Base-by-base conservation (phyloP, 30 jellyfish, hydroid and myxozoan genomes). In the Aurelia sp. region DNA sequence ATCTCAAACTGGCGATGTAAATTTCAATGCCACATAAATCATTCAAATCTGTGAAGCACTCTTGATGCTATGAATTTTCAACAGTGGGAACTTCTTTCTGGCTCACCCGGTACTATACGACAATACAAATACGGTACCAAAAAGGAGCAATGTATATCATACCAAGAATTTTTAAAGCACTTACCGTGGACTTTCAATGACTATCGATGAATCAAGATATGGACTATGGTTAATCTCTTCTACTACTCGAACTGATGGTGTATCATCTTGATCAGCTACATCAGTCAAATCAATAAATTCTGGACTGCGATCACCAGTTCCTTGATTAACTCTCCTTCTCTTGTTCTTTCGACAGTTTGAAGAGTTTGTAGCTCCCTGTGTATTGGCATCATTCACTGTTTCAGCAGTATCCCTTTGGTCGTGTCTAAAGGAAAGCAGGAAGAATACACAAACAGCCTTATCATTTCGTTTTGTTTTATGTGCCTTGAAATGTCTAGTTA, bases 281-380 rank as follows among this genome's bases (percentile, higher is more conserved):
- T 64, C 98, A 41, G 98, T 91, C 67, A 91, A 81, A 72, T 91
- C 98, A 62, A 91, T 91, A 35, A 91, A 81, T 62, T 87, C 94
- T 4, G 93, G 93, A 38, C 81, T 75, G 30, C 67, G 91, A 12
- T 55, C 21, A 48, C 41, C 80, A 50, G 50, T 80, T 51, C 22
- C 48, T 35, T 60, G 93, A 19, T 72, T 61, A 8, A 63, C 41
- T 73, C 88, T 59, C 68, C 88, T 72, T 55, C 93, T 59, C 38
- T 84, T 84, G 53, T 78, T 67, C 64, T 66, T 84, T 21, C 82
- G 61, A 12, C 82, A 70, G 15, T 59, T 53, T 9, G 63, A 47
- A 19, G 75, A 35, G 53, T 31, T 59, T 12, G 55, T 60, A 22
- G 40, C 48, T 38, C 65, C 20, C 33, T 58, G 15, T 8, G 30